Evolutionary conservation across 2,888 invertebrate genomes (phyloP).

Genomic region (Noctua janthe): DNA sequence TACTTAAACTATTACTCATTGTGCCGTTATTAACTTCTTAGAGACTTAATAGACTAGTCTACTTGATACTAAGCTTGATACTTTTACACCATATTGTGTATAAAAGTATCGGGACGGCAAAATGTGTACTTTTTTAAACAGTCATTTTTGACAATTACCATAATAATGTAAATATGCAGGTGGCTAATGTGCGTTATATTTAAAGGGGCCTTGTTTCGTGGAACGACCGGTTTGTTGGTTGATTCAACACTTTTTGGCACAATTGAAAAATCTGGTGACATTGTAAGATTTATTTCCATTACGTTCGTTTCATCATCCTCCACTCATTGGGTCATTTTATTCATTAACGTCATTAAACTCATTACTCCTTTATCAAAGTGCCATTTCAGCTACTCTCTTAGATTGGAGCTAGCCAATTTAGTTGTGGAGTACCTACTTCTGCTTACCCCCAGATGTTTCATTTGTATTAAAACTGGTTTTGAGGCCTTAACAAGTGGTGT

Average conservation of each 20-base stretch:
- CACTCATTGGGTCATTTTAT: slow-evolving; percentile 26
- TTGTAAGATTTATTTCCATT: slow-evolving; percentile 24
- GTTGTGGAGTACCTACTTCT: slow-evolving; percentile 73
- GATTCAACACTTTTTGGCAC: slow-evolving; percentile 20
- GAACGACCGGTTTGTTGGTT: slow-evolving; percentile 33
- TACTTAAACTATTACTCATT: slow-evolving; percentile 62
- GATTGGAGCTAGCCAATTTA: slow-evolving; percentile 82
- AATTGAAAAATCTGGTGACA: slow-evolving; percentile 34
- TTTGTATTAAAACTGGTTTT: slow-evolving; percentile 54
- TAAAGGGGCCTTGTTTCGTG: slow-evolving; percentile 69
- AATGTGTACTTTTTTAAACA: slow-evolving; percentile 62
- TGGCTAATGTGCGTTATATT: slow-evolving; percentile 61
- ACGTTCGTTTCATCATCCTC: slow-evolving; percentile 28
- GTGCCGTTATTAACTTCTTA: slow-evolving; percentile 44
- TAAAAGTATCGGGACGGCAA: slow-evolving; percentile 55
- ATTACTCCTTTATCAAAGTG: slow-evolving; percentile 54
- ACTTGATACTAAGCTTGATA: slow-evolving; percentile 45
- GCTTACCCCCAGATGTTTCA: slow-evolving; percentile 57
- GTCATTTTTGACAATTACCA: slow-evolving; percentile 67
- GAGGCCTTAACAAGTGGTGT: slow-evolving; percentile 70
- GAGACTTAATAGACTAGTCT: slow-evolving; percentile 54
- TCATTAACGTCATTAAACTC: slow-evolving; percentile 34
- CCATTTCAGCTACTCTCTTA: slow-evolving; percentile 74
- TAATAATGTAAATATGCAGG: slow-evolving; percentile 71
- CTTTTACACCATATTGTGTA: slow-evolving; percentile 44